These are phyloP conservation scores for Elgaria multicarinata DNA, from an alignment of 2,113 vertebrate genomes.

Conservation along the genomic window DNA sequence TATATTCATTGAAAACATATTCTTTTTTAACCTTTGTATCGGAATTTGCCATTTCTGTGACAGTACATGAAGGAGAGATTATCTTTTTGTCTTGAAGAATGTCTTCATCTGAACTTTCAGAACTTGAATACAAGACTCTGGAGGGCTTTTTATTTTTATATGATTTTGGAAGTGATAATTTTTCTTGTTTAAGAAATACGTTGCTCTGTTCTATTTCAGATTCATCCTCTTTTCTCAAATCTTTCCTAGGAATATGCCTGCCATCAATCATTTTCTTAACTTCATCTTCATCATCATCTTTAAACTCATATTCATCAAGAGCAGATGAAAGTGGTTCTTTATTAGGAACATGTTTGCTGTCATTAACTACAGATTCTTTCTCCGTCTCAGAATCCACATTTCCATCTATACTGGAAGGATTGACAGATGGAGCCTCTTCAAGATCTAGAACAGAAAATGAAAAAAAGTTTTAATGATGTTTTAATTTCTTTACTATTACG, in stretches of 20 bases:
- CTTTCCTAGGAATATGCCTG: constrained; percentile 89
- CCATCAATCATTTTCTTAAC: constrained; percentile 91
- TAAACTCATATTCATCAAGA: constrained; percentile 97
- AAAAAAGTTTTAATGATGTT: constrained; percentile 2
- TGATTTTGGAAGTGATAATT: constrained; percentile 81
- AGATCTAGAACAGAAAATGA: constrained; percentile 84
- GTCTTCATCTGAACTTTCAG: constrained; percentile 93
- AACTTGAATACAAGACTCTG: constrained; percentile 89
- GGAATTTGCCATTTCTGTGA: constrained; percentile 85
- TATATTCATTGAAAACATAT: constrained; percentile 84
- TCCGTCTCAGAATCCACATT: constrained; percentile 94
- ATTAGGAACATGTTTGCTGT: constrained; percentile 82
- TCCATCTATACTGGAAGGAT: constrained; percentile 94
- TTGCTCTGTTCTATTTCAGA: constrained; percentile 86
- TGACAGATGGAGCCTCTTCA: constrained; percentile 92
- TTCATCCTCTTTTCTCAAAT: constrained; percentile 88
- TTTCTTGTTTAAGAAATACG: constrained; percentile 87
- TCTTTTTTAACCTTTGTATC: constrained; percentile 89
- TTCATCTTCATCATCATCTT: constrained; percentile 89
- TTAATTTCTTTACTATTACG: constrained; percentile 1
- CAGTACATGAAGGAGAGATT: constrained; percentile 81
- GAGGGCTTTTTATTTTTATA: constrained; percentile 89
- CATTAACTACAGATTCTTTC: constrained; percentile 85
- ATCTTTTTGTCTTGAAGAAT: constrained; percentile 85
- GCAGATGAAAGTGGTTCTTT: constrained; percentile 85